Base-by-base conservation (phyloP, 2,888 invertebrate genomes). In the Perizoma flavofasciatum region DNA sequence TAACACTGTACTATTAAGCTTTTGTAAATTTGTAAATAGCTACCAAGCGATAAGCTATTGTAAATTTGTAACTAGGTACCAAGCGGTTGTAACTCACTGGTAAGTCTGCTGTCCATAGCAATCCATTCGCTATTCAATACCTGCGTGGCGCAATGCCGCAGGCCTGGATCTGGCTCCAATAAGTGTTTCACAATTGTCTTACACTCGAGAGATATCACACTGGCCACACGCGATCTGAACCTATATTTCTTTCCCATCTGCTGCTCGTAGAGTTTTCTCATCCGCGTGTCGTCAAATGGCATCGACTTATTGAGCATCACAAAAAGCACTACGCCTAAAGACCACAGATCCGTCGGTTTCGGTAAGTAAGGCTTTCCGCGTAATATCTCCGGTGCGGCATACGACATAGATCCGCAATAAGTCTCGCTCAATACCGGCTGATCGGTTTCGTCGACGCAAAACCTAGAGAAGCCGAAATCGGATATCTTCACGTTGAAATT, bases 381-480 rank as follows among this genome's bases (percentile, higher is more conserved):
- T 5, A 97, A 88, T 55, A 98, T 95, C 86, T 98, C 97, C 0
- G 97, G 97, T 0, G 97, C 96, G 0, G 96, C 97, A 79, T 98
- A 98, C 0, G 97, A 96, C 73, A 97, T 93, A 6, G 97, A 97
- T 5, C 97, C 97, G 77, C 97, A 97, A 76, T 96, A 97, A 0
- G 97, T 97, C 69, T 95, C 94, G 71, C 97, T 96, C 46, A 95
- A 78, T 32, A 94, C 75, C 6, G 86, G 82, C 58, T 83, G 74
- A 35, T 86, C 83, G 8, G 79, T 73, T 0, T 85, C 82, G 61
- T 92, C 86, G 5, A 92, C 71, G 56, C 88, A 88, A 49, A 85
- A 79, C 43, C 93, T 92, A 0, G 96, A 93, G 77, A 97, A 97
- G 3, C 97, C 97, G 78, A 97, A 97, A 87, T 97, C 97, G 0